Evolutionary conservation across 2,888 invertebrate species (phyloP).

Genomic region (Theretra japonica): DNA sequence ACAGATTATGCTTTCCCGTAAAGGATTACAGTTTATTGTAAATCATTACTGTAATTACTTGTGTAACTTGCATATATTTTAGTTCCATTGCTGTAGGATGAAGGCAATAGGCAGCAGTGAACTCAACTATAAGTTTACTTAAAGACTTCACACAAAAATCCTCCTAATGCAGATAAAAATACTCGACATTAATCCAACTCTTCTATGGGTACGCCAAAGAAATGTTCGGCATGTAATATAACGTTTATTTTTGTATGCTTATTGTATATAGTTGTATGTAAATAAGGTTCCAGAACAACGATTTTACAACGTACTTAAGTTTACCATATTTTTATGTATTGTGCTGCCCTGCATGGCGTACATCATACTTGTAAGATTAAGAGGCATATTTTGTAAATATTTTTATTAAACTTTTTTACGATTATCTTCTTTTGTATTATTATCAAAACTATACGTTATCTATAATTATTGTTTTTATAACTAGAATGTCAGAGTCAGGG

Average conservation of each 20-base stretch:
- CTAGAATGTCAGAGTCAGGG: too few species aligned
- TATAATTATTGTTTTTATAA: too few species aligned
- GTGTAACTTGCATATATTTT: too few species aligned
- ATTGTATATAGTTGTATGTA: slow-evolving; percentile 24
- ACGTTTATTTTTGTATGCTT: neutral
- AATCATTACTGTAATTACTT: too few species aligned
- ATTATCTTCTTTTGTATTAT: neutral
- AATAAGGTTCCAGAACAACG: slow-evolving; percentile 13
- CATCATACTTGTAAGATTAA: slow-evolving; percentile 30
- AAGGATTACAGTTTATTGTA: too few species aligned
- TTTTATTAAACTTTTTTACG: slow-evolving; percentile 31
- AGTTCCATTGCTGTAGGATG: too few species aligned
- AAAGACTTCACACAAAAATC: neutral
- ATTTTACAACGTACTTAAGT: slow-evolving; percentile 20
- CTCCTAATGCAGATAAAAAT: neutral
- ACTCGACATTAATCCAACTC: slow-evolving; percentile 50
- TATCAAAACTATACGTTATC: too few species aligned
- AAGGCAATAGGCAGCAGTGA: too few species aligned
- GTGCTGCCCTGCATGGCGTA: neutral
- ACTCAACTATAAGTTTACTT: neutral
- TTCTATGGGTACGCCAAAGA: slow-evolving; percentile 72
- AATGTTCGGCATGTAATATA: slow-evolving; percentile 63
- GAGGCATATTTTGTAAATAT: slow-evolving; percentile 29
- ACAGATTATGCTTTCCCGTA: too few species aligned
- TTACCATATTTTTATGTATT: slow-evolving; percentile 3